phyloP scores from a whole-genome alignment of 2,888 invertebrate genomes.

The Calameuta pallipes region DNA sequence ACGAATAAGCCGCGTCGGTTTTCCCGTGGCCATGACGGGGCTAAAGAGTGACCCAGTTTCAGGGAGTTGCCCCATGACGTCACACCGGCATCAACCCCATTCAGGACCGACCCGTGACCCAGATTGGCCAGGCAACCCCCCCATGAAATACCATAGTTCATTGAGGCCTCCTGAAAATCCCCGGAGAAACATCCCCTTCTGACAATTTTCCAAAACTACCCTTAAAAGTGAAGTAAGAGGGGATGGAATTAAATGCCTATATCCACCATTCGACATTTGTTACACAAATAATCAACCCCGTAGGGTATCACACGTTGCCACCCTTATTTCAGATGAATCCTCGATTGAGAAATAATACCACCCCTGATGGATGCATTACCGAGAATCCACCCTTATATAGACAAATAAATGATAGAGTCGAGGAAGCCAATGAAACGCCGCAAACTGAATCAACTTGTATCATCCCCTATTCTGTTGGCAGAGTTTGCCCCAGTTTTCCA shows the following conservation, averaged over 20 bases:
- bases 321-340: slow-evolving; percentile 10
- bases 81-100: slow-evolving; percentile 56
- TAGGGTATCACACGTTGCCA: background rate
- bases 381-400: background rate
- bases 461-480: slow-evolving; percentile 23
- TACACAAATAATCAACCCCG: background rate
- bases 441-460: slow-evolving; percentile 2
- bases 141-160: slow-evolving; percentile 61
- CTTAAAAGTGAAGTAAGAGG: background rate
- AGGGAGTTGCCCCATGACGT: slow-evolving; percentile 60
- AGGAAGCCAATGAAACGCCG: background rate
- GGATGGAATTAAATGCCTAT: background rate
- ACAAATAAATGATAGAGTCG: background rate
- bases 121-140: slow-evolving; percentile 41
- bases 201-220: background rate
- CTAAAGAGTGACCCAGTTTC: slow-evolving; percentile 57
- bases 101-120: slow-evolving; percentile 59
- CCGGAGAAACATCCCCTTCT: background rate
- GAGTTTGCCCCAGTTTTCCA: slow-evolving; percentile 55
- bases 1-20: slow-evolving; percentile 37
- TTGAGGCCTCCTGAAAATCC: slow-evolving; percentile 39
- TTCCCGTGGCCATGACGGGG: slow-evolving; percentile 54
- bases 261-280: background rate
- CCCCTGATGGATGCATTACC: background rate
- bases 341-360: background rate